Conservation (phyloP, 2,113 vertebrate species). For the Corythornis madagascariensis region DNA sequence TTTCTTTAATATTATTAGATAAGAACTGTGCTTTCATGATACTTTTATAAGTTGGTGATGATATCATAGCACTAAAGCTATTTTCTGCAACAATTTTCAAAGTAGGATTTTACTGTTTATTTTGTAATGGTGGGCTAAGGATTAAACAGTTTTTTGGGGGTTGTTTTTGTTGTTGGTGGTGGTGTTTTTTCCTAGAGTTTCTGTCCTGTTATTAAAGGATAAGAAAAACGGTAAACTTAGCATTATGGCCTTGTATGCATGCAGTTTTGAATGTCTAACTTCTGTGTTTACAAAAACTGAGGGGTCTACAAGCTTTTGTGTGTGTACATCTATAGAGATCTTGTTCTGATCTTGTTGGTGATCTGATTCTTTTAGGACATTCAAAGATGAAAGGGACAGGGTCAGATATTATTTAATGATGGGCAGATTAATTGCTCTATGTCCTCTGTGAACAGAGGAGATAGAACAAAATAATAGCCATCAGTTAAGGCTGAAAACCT, state of each 20-base stretch:
- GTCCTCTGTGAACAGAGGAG: background rate
- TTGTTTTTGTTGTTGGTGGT: no score
- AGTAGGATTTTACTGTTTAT: background rate
- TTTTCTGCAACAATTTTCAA: background rate
- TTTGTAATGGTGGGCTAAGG: background rate
- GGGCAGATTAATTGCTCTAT: background rate
- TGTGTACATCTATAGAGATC: background rate
- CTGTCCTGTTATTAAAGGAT: background rate
- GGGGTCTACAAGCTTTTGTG: background rate
- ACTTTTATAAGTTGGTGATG: background rate
- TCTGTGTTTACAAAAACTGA: background rate
- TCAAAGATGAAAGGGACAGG: background rate
- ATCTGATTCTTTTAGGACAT: background rate
- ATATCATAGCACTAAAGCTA: background rate
- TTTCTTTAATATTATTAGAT: background rate
- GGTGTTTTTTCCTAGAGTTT: background rate
- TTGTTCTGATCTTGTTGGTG: no score
- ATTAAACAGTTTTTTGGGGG: background rate
- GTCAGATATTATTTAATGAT: background rate
- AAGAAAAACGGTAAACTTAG: background rate
- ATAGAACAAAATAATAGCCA: background rate
- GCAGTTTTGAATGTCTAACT: background rate
- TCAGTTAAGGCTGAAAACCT: background rate
- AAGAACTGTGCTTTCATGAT: background rate
- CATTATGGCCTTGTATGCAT: background rate